These are phyloP conservation scores for Crambe crambe DNA, from an alignment of 37 sponge, comb jelly and placozoan genomes.

Conservation along the genomic window DNA sequence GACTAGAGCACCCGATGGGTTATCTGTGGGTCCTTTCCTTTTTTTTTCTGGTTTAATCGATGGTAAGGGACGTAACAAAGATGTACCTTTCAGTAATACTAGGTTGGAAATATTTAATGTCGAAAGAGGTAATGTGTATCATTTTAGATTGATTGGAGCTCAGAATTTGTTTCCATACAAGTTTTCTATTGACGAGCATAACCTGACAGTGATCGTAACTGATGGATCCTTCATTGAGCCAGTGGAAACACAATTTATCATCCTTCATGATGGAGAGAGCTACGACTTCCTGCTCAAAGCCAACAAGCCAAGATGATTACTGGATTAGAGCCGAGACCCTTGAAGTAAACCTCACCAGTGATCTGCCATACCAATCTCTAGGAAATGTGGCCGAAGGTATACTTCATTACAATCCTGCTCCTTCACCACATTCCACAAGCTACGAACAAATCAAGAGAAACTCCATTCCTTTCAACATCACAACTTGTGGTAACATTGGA, in stretches of 20 bases:
- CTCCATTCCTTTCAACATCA: background rate
- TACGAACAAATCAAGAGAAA: background rate
- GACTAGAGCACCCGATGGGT: slow-evolving; percentile 52
- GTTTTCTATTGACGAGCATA: no score
- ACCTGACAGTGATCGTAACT: slow-evolving; percentile 62
- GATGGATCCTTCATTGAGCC: slow-evolving; percentile 70
- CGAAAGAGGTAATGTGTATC: slow-evolving; percentile 56
- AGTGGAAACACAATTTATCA: slow-evolving; percentile 63
- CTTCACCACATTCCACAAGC: no score
- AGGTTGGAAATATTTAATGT: no score
- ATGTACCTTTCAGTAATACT: slow-evolving; percentile 34
- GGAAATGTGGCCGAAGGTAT: slow-evolving; percentile 36
- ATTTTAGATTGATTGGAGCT: slow-evolving; percentile 78
- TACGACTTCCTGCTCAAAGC: no score
- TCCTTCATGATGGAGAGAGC: slow-evolving; percentile 77
- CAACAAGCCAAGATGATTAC: no score
- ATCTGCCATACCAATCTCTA: slow-evolving; percentile 32
- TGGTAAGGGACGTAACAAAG: slow-evolving; percentile 63
- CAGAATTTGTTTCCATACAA: slow-evolving; percentile 52
- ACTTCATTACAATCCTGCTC: no score
- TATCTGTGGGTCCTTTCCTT: slow-evolving; percentile 47
- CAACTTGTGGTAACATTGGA: slow-evolving; percentile 15
- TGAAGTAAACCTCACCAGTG: slow-evolving; percentile 25
- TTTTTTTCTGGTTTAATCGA: slow-evolving; percentile 78
- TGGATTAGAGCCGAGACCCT: no score